Evolutionary conservation across 1,140 invertebrate genomes (phyloP).

Genomic region (Scaptomyza hsui): DNA sequence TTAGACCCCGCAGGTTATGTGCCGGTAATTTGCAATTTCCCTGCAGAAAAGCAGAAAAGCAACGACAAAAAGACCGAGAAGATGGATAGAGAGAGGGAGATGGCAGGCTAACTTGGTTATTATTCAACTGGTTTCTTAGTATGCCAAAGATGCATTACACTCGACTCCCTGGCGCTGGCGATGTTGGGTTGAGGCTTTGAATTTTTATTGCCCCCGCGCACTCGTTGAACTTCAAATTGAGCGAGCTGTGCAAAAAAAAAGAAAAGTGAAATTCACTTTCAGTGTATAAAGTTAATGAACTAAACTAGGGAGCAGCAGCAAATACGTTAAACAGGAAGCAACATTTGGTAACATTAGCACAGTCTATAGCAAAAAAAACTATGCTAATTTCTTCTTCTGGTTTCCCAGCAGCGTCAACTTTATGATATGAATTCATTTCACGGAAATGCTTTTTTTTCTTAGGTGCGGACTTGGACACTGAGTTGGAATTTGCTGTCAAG

Average conservation of each 20-base stretch:
- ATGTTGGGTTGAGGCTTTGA: conserved; percentile 17
- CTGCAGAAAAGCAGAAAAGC: conserved; percentile 16
- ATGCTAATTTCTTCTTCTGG: conserved; percentile 64
- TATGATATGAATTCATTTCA: conserved; percentile 69
- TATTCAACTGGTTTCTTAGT: conserved; percentile 78
- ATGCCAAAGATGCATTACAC: conserved; percentile 50
- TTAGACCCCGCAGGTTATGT: conserved; percentile 70
- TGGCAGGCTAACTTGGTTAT: conserved; percentile 54
- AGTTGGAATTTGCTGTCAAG: conserved; percentile 17
- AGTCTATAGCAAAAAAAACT: conserved; percentile 61
- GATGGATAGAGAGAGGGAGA: neutral
- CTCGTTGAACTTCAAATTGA: conserved; percentile 76
- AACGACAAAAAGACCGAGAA: neutral
- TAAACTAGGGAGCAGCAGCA: conserved; percentile 20
- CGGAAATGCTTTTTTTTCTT: conserved; percentile 25
- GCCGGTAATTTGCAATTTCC: conserved; percentile 76
- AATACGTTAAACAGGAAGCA: conserved; percentile 50
- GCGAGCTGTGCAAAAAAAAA: conserved; percentile 34
- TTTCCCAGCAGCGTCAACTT: conserved; percentile 45
- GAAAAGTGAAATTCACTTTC: conserved; percentile 72
- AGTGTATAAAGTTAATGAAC: conserved; percentile 64
- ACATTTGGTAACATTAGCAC: conserved; percentile 66
- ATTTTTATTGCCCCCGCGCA: conserved; percentile 34
- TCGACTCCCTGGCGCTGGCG: conserved; percentile 3
- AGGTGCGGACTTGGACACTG: neutral